phyloP scores from a whole-genome alignment of 2,113 vertebrate genomes.

The Phalacrocorax carbo region DNA sequence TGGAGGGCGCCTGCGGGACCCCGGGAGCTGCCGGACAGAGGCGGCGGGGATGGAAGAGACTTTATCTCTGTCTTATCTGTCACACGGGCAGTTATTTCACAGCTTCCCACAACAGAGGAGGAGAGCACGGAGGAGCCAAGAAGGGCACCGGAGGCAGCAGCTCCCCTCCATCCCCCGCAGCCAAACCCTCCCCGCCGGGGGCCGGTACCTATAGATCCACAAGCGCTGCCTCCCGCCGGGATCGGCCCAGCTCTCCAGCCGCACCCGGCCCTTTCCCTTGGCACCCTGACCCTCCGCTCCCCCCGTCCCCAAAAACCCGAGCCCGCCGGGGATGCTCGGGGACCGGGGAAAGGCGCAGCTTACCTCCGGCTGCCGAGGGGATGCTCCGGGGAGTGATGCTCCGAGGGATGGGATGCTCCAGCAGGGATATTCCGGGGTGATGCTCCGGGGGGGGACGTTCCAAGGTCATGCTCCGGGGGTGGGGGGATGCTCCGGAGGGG shows the following conservation, averaged over 20 bases:
- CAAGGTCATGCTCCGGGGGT: no score
- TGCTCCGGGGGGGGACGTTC: neutral
- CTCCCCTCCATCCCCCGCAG: neutral
- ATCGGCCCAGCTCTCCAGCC: no score
- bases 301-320: neutral
- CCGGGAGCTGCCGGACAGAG: neutral
- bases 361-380: neutral
- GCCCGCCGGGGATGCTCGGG: neutral
- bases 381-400: neutral
- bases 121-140: neutral
- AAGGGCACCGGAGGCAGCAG: neutral
- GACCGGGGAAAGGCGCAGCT: neutral
- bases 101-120: neutral
- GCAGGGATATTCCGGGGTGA: neutral
- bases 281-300: neutral
- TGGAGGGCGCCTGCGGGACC: neutral
- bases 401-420: no score
- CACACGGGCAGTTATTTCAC: accelerated
- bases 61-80: accelerated
- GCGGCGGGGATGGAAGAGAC: accelerated
- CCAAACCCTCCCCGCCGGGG: neutral
- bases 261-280: neutral
- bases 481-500: neutral
- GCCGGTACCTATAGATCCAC: neutral
- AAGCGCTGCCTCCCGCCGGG: neutral